Base-by-base conservation (phyloP, 2,113 vertebrate genomes). In the Anhinga rufa region DNA sequence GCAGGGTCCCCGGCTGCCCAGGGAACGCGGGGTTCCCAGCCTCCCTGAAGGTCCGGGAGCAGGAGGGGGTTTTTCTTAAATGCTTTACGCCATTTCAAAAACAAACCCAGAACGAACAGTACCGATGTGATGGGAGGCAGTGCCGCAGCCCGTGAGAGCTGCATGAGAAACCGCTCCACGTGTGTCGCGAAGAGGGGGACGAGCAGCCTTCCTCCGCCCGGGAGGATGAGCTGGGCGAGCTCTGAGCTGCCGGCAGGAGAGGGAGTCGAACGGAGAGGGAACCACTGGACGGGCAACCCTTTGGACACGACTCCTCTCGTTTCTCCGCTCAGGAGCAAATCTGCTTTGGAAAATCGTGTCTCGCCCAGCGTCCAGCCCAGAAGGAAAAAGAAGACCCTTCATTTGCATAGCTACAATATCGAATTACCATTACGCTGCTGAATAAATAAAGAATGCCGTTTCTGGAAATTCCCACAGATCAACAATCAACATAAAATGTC, bases 391-490 rank as follows among this genome's bases (percentile, higher is more conserved):
- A 42, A 55, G 4, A 20, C 42, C 71, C 31, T 74, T 85, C 51
- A 91, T 95, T 93, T 15, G 31, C 85, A 72, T 71, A 11, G 44
- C 60, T 88, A 34, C 68, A 65, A 64, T 82, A 91, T 79, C 77
- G 80, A 91, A 84, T 96, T 91, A 38, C 89, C 87, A 86, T 93
- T 90, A 75, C 1, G 5, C 40, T 8, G 12, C 91, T 86, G 93
- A 89, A 96, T 87, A 96, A 92, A 95, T 94, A 91, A 95, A 89
- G 94, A 92, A 91, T 55, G 88, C 14, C 4, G 28, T 60, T 86
- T 89, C 91, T 95, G 89, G 78, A 91, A 94, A 84, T 92, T 95
- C 78, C 81, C 81, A 85, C 82, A 82, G 93, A 95, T 93, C 92
- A 83, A 86, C 94, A 83, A 88, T 91, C 95, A 93, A 69, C 93